Evolutionary conservation across 2,797 vertebrate genomes (phyloP).

Genomic region (Pteropus rufus): DNA sequence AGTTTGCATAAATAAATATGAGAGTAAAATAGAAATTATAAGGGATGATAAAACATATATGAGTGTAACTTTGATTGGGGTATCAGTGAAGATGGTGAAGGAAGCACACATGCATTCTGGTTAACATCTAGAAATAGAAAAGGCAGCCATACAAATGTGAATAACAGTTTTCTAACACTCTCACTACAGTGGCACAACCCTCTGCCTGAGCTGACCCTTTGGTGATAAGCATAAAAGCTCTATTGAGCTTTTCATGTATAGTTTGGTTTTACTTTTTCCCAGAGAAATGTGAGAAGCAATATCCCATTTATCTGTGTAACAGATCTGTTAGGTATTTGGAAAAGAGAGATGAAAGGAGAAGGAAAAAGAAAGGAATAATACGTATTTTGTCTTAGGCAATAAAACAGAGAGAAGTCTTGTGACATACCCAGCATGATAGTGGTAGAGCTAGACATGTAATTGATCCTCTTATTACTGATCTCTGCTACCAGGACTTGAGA

Average conservation of each 20-base stretch:
- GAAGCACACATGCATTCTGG: not conserved
- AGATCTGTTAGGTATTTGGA: conserved; percentile 40
- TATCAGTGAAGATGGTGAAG: not conserved
- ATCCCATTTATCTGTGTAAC: conserved; percentile 47
- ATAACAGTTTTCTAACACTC: not conserved
- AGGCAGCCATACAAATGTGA: not conserved
- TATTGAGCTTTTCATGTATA: conserved; percentile 17
- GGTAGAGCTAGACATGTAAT: not conserved
- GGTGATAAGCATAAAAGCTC: conserved; percentile 10
- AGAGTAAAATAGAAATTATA: not conserved
- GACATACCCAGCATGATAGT: not conserved
- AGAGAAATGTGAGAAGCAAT: conserved; percentile 65
- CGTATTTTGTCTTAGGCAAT: conserved; percentile 40
- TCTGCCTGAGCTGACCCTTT: not conserved
- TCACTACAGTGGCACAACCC: too few relatives aligned
- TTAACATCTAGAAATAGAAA: not conserved
- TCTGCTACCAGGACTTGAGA: conserved; percentile 24
- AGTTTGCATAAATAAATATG: not conserved
- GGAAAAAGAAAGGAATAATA: conserved; percentile 44
- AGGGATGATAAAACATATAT: not conserved
- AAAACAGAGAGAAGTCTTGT: conserved; percentile 62
- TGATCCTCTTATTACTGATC: conserved; percentile 26
- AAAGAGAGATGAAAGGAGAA: conserved; percentile 64
- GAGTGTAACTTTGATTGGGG: not conserved
- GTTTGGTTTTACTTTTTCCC: conserved; percentile 53